Evolutionary conservation across 2,888 invertebrate genomes (phyloP).

Genomic region (Tetranychus piercei): DNA sequence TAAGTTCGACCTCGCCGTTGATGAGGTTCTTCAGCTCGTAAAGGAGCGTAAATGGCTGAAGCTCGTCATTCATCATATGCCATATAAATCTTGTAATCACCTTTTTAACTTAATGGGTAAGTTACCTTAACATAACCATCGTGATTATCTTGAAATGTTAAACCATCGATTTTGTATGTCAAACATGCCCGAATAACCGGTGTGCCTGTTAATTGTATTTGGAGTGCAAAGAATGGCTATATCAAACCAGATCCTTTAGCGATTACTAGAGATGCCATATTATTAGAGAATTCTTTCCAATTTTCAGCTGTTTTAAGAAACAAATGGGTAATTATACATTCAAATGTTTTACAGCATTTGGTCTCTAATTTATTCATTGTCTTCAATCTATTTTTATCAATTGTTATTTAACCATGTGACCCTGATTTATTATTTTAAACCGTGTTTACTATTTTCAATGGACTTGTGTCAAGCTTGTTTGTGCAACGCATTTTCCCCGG

Average conservation of each 20-base stretch:
- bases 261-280: conserved; percentile 3
- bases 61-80: not conserved
- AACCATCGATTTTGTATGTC: not conserved
- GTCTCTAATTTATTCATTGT: too few species aligned
- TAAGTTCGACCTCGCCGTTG: not conserved
- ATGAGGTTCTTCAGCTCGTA: not conserved
- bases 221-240: not conserved
- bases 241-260: conserved; percentile 7
- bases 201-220: conserved; percentile 3
- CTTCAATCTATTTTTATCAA: too few species aligned
- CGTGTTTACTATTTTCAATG: too few species aligned
- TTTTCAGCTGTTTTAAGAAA: not conserved
- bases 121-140: conserved; percentile 5
- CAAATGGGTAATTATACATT: not conserved
- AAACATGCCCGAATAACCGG: not conserved
- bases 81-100: not conserved
- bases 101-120: not conserved
- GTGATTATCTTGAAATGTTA: not conserved
- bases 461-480: too few species aligned
- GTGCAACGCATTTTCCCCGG: too few species aligned
- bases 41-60: conserved; percentile 6
- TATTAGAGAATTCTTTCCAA: too few species aligned
- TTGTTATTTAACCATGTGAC: too few species aligned
- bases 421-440: too few species aligned
- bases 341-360: not conserved